These are phyloP conservation scores for Prunella himalayana DNA, from an alignment of 2,113 vertebrate species.

Conservation along the genomic window DNA sequence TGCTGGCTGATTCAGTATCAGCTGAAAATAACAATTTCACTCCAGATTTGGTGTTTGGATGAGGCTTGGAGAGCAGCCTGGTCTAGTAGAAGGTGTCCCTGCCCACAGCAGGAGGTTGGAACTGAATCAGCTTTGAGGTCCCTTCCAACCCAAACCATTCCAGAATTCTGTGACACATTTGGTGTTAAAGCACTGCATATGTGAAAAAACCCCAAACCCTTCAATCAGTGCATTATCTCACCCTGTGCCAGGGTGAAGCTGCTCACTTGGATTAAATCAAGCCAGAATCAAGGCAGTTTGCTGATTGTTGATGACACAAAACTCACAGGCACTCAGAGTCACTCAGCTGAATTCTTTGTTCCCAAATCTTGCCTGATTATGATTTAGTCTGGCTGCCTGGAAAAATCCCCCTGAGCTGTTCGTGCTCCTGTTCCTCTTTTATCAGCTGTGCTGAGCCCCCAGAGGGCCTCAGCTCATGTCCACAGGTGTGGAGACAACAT, in stretches of 20 bases:
- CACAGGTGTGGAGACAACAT: background rate
- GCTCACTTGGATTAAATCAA: background rate
- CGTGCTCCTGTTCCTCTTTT: background rate
- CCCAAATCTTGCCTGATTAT: background rate
- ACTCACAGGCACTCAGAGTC: background rate
- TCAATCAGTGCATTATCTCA: background rate
- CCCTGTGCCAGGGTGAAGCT: background rate
- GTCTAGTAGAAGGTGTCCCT: background rate
- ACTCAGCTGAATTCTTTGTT: background rate
- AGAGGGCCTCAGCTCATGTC: accelerated
- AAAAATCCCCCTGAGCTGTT: background rate
- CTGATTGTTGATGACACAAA: background rate
- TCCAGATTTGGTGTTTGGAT: background rate
- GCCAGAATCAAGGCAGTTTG: background rate
- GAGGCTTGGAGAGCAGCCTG: background rate
- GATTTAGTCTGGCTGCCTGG: background rate
- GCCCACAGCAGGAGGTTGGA: background rate
- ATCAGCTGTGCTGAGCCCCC: background rate
- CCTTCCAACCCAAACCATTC: background rate
- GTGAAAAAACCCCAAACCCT: background rate
- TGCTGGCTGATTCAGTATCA: accelerated
- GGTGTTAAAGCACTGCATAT: accelerated
- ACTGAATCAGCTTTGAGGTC: background rate
- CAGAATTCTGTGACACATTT: background rate
- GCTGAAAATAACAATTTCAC: background rate